Conservation (phyloP, 2,113 vertebrate genomes). For the Heterochromis multidens region DNA sequence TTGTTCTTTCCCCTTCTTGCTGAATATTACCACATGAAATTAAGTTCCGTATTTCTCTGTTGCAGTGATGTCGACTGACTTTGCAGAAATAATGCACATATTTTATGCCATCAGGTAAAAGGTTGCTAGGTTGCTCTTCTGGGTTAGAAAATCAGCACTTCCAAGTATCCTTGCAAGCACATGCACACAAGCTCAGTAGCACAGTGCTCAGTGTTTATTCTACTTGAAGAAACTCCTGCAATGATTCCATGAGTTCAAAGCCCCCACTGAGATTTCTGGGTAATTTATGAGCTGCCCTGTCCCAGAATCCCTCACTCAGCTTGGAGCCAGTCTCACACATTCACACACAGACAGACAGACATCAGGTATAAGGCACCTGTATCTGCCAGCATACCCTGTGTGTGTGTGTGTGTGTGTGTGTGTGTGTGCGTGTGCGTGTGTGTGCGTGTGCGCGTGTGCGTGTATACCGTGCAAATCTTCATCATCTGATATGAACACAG, state of each 20-base stretch:
- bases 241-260: conserved; percentile 30
- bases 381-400: background rate
- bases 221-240: conserved; percentile 21
- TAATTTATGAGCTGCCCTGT: conserved; percentile 52
- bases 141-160: background rate
- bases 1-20: background rate
- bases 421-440: background rate
- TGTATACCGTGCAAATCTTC: background rate
- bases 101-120: background rate
- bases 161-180: background rate
- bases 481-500: conserved; percentile 6
- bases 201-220: conserved; percentile 5
- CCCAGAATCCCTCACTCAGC: conserved; percentile 18
- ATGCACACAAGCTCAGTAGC: background rate
- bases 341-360: background rate
- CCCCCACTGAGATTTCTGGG: conserved; percentile 46
- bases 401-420: background rate
- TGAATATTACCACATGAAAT: background rate
- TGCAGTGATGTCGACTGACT: background rate
- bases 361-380: conserved; percentile 13
- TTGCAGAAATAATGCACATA: background rate
- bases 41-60: background rate
- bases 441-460: background rate
- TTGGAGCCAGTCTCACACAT: conserved; percentile 7
- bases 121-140: background rate